Base-by-base conservation (phyloP, 2,888 invertebrate genomes). In the Oscheius onirici region DNA sequence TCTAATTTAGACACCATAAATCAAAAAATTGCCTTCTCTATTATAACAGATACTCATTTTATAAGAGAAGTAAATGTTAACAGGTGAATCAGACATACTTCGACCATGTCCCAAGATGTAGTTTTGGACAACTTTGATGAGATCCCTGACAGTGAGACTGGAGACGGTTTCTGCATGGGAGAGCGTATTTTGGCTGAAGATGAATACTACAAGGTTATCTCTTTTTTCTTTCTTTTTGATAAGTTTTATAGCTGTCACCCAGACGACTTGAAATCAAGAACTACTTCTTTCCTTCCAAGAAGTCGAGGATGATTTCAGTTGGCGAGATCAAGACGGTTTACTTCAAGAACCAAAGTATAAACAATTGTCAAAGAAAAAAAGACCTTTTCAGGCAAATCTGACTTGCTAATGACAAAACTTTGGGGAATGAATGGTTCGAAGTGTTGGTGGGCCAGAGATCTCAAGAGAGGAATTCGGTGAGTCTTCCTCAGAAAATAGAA, bases 371-470 rank as follows among this genome's bases (percentile, higher is more conserved):
- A n/a, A n/a, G n/a, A n/a, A n/a, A n/a, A n/a, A n/a, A n/a, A n/a
- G n/a, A n/a, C n/a, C n/a, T n/a, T n/a, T n/a, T n/a, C n/a, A 49
- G 49, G 2, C 10, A 49, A 49, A 17, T 20, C 20, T 2, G 49
- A 49, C 24, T 24, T 55, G 40, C 1, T 63, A 11, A 43, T 44
- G 1, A 63, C 26, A 22, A 43, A 46, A 5, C 26, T 13, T 17
- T 54, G 66, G 66, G 66, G 66, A 66, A 51, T 66, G 66, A 11
- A 51, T 34, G 66, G 54, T 3, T 28, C 43, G n/a, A 52, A 40
- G 5, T 26, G 51, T 2, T 66, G 66, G 66, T 66, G 66, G 66
- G 66, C 66, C 1, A 52, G 41, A 8, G 66, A 66, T 40, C 5
- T 40, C 3, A 66, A 66, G 20, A 26, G 66, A 28, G 40, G 52